Percentiles rank a stretch among this genome's conserved stretches.
These are phyloP conservation scores for Triplophysa siluroides DNA, from an alignment of 2,113 vertebrate genomes.

Conservation along the genomic window DNA sequence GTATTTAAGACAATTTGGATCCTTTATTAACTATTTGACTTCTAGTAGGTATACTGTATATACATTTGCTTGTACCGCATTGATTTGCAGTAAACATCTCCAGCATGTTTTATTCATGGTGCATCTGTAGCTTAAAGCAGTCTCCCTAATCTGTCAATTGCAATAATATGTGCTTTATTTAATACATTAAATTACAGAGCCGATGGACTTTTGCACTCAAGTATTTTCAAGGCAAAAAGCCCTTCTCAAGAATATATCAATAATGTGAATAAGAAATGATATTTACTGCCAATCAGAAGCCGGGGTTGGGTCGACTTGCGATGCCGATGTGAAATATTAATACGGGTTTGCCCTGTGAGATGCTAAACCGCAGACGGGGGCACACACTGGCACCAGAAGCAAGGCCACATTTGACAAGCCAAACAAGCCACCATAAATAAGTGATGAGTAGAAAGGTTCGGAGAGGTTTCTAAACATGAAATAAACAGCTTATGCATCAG, in stretches of 20 bases:
- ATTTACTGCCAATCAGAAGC: conserved; percentile 68
- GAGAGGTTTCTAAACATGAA: conserved; percentile 66
- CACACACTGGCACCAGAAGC: conserved; percentile 68
- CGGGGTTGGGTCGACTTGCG: conserved; percentile 58
- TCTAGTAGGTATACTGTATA: too few species aligned
- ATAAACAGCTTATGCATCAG: conserved; percentile 56
- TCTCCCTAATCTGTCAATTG: conserved; percentile 54
- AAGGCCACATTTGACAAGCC: conserved; percentile 77
- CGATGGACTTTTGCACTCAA: conserved; percentile 59
- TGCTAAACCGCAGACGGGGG: conserved; percentile 70
- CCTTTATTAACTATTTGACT: too few species aligned
- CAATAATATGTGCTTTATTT: conserved; percentile 56
- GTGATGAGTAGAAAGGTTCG: conserved; percentile 72
- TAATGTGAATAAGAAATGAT: conserved; percentile 65
- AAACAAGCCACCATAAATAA: conserved; percentile 75
- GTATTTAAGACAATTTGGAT: too few species aligned
- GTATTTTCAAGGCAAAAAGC: conserved; percentile 51
- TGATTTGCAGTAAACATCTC: not conserved
- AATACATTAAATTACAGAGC: conserved; percentile 60
- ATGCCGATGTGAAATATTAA: conserved; percentile 78
- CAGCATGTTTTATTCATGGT: conserved; percentile 23
- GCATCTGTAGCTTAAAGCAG: conserved; percentile 65
- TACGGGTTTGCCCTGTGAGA: conserved; percentile 77
- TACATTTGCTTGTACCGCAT: too few species aligned
- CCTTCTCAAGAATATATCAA: conserved; percentile 60